Evolutionary conservation across 2,888 invertebrate genomes (phyloP).

Genomic region (Lasioglossum figueresi): DNA sequence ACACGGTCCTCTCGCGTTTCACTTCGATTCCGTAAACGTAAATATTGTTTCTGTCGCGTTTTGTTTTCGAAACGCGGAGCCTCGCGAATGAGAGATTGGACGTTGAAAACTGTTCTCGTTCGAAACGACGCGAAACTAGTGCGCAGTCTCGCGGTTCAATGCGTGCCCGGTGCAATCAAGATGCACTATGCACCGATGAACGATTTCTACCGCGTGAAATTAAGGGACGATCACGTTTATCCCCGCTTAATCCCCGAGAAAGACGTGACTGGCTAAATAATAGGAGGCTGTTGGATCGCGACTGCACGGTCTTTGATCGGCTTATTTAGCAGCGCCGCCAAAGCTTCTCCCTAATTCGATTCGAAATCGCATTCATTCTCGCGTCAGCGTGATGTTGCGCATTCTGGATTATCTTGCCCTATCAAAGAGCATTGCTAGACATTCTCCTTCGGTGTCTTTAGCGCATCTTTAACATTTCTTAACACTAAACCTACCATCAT

Average conservation of each 20-base stretch:
- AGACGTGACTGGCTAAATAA: conserved; percentile 67
- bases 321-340: background rate
- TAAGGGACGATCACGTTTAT: conserved; percentile 67
- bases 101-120: background rate
- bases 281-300: conserved; percentile 51
- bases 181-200: conserved; percentile 38
- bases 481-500: too few relatives aligned
- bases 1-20: background rate
- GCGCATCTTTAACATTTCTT: too few relatives aligned
- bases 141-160: conserved; percentile 12
- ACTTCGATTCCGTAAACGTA: background rate
- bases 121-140: background rate
- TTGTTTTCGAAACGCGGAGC: background rate
- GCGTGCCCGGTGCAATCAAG: conserved; percentile 42
- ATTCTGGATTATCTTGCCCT: background rate
- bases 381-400: background rate
- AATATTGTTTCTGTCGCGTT: conserved; percentile 1
- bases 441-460: too few relatives aligned
- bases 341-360: background rate
- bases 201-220: conserved; percentile 50
- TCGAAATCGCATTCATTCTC: background rate
- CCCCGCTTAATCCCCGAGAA: conserved; percentile 44
- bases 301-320: conserved; percentile 53
- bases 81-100: background rate
- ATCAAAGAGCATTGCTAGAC: too few relatives aligned